phyloP scores from a whole-genome alignment of 37 sponge, comb jelly and placozoan species.

The Tethya wilhelma region DNA sequence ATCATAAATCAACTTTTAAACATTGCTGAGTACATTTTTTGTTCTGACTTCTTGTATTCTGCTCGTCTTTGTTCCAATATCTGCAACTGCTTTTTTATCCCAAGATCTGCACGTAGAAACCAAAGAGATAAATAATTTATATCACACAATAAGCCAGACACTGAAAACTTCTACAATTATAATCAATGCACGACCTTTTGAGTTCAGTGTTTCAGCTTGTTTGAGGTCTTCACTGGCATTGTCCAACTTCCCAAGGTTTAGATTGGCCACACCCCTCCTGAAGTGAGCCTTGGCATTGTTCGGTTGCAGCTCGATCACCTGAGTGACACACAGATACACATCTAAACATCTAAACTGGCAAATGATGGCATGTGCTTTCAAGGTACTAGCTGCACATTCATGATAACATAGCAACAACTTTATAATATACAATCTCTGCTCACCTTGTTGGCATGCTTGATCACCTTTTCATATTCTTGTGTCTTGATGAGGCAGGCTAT shows the following conservation, averaged over 20 bases:
- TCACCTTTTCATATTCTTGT: no score
- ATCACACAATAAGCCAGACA: neutral
- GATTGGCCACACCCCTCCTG: conserved; percentile 57
- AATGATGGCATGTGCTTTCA: no score
- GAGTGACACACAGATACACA: no score
- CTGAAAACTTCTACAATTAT: neutral
- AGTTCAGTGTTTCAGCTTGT: conserved; percentile 41
- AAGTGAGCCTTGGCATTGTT: conserved; percentile 71
- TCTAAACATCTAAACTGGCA: no score
- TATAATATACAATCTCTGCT: no score
- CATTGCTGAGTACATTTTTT: conserved; percentile 68
- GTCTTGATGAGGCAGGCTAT: no score
- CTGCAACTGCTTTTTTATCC: conserved; percentile 62
- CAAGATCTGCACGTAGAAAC: conserved; percentile 39
- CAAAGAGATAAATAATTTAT: neutral
- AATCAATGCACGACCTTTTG: conserved; percentile 58
- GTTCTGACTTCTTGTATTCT: conserved; percentile 53
- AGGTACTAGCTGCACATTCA: no score
- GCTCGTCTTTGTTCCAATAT: conserved; percentile 30
- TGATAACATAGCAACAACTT: no score
- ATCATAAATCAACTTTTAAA: conserved; percentile 16
- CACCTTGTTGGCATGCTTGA: no score
- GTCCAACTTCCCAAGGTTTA: conserved; percentile 32
- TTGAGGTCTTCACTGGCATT: conserved; percentile 48
- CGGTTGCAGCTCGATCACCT: conserved; percentile 56